Evolutionary conservation across 2,113 vertebrate species (phyloP), one percentile per base, ranked within the genome.

Genomic region (Scytalopus superciliaris): DNA sequence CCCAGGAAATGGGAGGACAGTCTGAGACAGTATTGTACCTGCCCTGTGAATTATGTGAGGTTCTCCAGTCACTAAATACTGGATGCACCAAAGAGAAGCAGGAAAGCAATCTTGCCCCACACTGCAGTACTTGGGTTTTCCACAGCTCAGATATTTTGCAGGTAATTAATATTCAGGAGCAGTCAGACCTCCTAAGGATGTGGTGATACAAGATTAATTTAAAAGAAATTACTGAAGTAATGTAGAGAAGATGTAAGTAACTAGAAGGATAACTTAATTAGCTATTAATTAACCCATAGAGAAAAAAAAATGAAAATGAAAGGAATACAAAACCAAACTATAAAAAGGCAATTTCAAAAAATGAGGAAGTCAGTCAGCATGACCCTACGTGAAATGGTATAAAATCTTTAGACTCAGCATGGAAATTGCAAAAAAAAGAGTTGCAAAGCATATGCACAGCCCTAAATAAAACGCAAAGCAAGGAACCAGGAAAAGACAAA

Each of bases 391-490:
- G 68, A 95, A 93, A 69, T 27, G 5, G 57, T 56, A 63, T 30
- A 78, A 96, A 95, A 94, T 75, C 83, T 93, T 95, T 56, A 76
- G 88, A 96, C 90, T 97, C 96, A 97, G 96, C 96, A 96, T 90
- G 92, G 85, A 96, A 93, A 90, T 81, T 96, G 94, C 90, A 94
- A 77, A 56, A 92, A 45, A 91, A 77, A 55, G 60, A 28, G 64
- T 96, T 96, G 88, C 94, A 95, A 96, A 95, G 96, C 55, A 80
- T 50, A 50, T 60, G 64, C 35, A 22, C 16, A 42, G 83, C 53
- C 76, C 66, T 90, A 95, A 94, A 95, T 93, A 96, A 96, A 93
- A 84, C 3, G 47, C 84, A 82, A 95, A 90, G 90, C 90, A 84
- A 93, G 79, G 80, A 96, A 87, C 74, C 70, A 84, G 73, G 68